A percentile compares a stretch with the other conserved stretches of the same genome.
Conservation (phyloP, 2,888 invertebrate genomes). For the Fissipunctia ypsillon region DNA sequence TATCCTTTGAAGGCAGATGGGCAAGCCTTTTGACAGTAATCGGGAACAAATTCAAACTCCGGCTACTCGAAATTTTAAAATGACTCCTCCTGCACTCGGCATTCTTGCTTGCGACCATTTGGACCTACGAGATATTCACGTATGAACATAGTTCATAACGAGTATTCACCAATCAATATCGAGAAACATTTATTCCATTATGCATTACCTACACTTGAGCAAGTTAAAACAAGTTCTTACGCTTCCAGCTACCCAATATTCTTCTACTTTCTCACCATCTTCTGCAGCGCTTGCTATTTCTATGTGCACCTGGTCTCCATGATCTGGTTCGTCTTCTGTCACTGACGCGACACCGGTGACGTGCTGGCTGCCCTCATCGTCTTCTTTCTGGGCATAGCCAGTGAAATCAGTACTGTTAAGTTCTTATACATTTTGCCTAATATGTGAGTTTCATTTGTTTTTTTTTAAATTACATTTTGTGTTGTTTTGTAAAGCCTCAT, state of each 20-base stretch:
- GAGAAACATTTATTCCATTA: background rate
- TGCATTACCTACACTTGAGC: background rate
- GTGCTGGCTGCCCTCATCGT: conserved; percentile 61
- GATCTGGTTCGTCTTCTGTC: conserved; percentile 68
- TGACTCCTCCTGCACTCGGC: too few relatives aligned
- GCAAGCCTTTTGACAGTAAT: too few relatives aligned
- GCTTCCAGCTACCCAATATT: conserved; percentile 55
- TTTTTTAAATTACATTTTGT: background rate
- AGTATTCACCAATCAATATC: background rate
- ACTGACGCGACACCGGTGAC: conserved; percentile 27
- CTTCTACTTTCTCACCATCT: conserved; percentile 56
- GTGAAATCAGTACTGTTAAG: conserved; percentile 67
- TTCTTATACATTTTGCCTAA: conserved; percentile 47
- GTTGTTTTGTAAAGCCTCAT: background rate
- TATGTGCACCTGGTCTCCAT: conserved; percentile 68
- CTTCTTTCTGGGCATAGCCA: conserved; percentile 63
- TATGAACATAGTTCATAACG: background rate
- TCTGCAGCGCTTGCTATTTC: conserved; percentile 49
- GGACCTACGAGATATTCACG: too few relatives aligned
- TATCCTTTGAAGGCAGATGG: too few relatives aligned
- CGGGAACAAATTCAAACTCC: too few relatives aligned
- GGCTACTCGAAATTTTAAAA: too few relatives aligned
- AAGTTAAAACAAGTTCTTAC: background rate
- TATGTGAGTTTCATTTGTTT: background rate
- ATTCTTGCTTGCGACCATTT: too few relatives aligned